Evolutionary conservation across 2,888 invertebrate genomes (phyloP), one percentile per base, ranked within the genome.

Genomic region (Hetaerina titia): DNA sequence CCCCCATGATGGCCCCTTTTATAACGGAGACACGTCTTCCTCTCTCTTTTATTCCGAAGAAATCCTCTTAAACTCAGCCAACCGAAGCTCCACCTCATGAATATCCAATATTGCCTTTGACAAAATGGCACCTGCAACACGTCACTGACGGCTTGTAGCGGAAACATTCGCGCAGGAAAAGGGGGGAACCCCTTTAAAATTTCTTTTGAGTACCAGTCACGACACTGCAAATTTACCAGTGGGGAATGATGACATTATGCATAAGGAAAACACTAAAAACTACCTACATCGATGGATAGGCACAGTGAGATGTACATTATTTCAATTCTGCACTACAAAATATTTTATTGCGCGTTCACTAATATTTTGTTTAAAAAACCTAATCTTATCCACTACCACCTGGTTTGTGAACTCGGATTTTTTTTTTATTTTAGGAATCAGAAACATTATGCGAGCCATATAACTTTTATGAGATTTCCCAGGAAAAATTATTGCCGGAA

Each of bases 101-200:
- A 81, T 81, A 81, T 81, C 81, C 81, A 81, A 81, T 81, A 81
- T 81, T 15, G 81, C 81, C 81, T 81, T 81, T 81, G 81, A 81
- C 25, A 81, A 81, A 81, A 81, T 81, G 81, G 81, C 81, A 81
- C 25, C 81, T 31, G 81, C 81, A 81, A 81, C 81, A 31, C 31
- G 81, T 81, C 31, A n/a, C 25, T 15, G 31, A 81, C 25, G 81
- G 81, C 81, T 81, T 13, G 11, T 25, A 81, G 81, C 13, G 81
- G 81, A 81, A 81, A 31, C 15, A 31, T 31, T 22, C 69, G 81
- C 81, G 13, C 31, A 31, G 22, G 2, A 45, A 45, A 45, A 45
- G 45, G 45, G 45, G 81, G 15, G 31, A 1, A 1, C 60, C 11
- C 31, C 15, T 81, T 81, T 81, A 81, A 81, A 31, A 31, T 81